Evolutionary conservation across 2,888 invertebrate species (phyloP), one percentile per base, ranked within the genome.

Genomic region (Eristalis intricaria): DNA sequence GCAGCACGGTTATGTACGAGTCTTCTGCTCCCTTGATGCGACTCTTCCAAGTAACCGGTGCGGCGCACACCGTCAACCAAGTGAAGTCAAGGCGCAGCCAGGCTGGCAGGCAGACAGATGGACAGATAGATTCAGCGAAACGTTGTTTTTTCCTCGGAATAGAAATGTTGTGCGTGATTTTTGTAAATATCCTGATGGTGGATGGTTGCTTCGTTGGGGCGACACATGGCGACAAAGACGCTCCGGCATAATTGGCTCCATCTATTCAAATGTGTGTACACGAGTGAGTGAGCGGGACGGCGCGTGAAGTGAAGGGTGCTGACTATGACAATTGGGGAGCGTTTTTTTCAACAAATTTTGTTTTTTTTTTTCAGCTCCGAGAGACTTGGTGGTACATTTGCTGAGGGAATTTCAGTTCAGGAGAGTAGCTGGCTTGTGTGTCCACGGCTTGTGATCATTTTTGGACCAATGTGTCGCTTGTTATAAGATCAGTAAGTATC

Each of bases 141-240:
- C 50, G 50, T 50, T 61, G n/a, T 15, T 15, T 40, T 81, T 81
- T 75, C 69, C 23, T 81, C 10, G 63, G 69, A 75, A 69, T 81
- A 70, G 81, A 81, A 64, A 70, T 63, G 22, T 40, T 64, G 75
- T 58, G 69, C 64, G 64, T 70, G 81, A 60, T 69, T 58, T 43
- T 69, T 4, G 40, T 22, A 29, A 60, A 65, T 70, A 64, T 81
- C 75, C 75, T 81, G 69, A 32, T 61, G 73, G 50, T 73, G 56
- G 56, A 58, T 35, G 4, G 22, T 40, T 32, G 43, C 8, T 1
- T n/a, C 35, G 23, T n/a, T 26, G n/a, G 19, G 50, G 50, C 19
- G 32, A 15, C n/a, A 19, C 32, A 65, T 26, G 75, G 56, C 19
- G 35, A 19, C 58, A 40, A 29, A 15, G 29, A 23, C 50, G 50